A percentile compares a stretch with the other conserved stretches of the same genome.
phyloP scores from a whole-genome alignment of 2,113 vertebrate species.

The Bambusicola thoracicus region DNA sequence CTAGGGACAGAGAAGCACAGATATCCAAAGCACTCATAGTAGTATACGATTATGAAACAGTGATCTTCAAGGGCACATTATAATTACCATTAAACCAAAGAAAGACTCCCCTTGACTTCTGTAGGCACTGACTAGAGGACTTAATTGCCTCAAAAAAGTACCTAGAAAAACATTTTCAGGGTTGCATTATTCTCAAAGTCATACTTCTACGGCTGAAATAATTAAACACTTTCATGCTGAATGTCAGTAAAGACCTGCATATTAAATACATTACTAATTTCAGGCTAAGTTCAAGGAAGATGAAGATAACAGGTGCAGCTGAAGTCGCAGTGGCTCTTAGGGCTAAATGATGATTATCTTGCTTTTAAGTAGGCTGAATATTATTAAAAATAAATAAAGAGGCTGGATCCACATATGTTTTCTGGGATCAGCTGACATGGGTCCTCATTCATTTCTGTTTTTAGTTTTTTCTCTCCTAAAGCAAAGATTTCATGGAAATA shows the following conservation, averaged over 20 bases:
- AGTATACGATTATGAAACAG: neutral
- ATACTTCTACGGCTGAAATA: slow-evolving; percentile 44
- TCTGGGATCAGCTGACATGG: neutral
- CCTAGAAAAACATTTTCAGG: neutral
- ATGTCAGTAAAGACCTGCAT: slow-evolving; percentile 28
- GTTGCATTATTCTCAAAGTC: slow-evolving; percentile 39
- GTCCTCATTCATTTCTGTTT: neutral
- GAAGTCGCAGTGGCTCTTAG: neutral
- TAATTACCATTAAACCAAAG: neutral
- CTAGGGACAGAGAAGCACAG: neutral
- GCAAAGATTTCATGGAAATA: neutral
- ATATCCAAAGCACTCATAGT: neutral
- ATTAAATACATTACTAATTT: slow-evolving; percentile 50
- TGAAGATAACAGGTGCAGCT: neutral
- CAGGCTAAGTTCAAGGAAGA: slow-evolving; percentile 9
- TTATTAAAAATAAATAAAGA: neutral
- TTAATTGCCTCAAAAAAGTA: neutral
- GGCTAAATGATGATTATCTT: neutral
- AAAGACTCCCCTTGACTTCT: neutral
- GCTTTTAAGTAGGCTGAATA: neutral
- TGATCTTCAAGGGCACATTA: neutral
- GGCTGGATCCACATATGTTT: neutral
- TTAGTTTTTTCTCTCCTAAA: neutral
- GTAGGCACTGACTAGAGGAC: neutral
- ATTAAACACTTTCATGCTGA: slow-evolving; percentile 34